Evolutionary conservation across 37 sponge, comb jelly and placozoan genomes (phyloP).

Genomic region (Haliclona indistincta): DNA sequence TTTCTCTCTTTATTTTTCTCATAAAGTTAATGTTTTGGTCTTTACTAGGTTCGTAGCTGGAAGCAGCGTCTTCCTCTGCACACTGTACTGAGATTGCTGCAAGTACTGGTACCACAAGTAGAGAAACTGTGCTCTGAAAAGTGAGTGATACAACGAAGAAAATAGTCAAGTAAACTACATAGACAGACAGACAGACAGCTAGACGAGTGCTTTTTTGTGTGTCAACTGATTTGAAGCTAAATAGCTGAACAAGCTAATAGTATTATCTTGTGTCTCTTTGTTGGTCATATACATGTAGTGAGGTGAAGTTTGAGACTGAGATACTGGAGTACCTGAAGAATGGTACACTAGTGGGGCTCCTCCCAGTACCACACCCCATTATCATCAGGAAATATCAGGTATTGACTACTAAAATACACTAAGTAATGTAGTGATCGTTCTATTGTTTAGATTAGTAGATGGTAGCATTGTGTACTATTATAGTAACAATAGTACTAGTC

Average conservation of each 20-base stretch:
- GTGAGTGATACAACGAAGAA: conserved; percentile 30
- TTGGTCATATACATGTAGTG: no score
- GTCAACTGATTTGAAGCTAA: no score
- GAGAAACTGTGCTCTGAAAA: conserved; percentile 96
- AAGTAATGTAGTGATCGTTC: no score
- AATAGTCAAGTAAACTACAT: neutral
- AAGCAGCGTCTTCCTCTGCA: conserved; percentile 92
- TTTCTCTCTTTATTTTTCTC: neutral
- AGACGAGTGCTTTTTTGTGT: no score
- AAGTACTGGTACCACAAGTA: conserved; percentile 95
- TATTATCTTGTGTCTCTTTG: neutral
- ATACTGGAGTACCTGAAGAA: conserved; percentile 92
- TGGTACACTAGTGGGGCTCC: conserved; percentile 93
- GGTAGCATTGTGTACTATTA: no score
- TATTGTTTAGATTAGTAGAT: no score
- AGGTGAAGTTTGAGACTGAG: conserved; percentile 81
- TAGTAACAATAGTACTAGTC: no score
- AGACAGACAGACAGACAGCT: no score
- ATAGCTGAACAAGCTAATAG: neutral
- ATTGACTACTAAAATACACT: conserved; percentile 13
- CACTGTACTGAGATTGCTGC: conserved; percentile 85
- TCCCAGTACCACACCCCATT: conserved; percentile 97
- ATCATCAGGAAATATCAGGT: conserved; percentile 96
- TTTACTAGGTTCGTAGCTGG: conserved; percentile 52
- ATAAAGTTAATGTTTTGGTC: neutral